Evolutionary conservation across 2,888 invertebrate genomes (phyloP), one percentile per base, ranked within the genome.

Genomic region (Spialia ferax): DNA sequence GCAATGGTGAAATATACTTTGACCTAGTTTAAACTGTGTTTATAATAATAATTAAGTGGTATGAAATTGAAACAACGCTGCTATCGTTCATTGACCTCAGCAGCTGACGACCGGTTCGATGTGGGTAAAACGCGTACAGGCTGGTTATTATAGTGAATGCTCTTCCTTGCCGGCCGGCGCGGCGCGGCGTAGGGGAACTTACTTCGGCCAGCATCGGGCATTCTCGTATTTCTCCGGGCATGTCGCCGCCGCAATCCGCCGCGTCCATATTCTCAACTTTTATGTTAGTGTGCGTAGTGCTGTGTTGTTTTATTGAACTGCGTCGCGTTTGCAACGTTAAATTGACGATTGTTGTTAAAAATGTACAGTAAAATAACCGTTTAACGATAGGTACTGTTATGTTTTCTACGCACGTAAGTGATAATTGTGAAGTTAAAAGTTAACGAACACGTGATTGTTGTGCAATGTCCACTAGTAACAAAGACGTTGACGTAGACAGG

Each of bases 401-500:
- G 0, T 32, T 35, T 38, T 35, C n/a, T 5, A 54, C 13, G 7
- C n/a, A 22, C 2, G 52, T 54, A n/a, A 23, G 26, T n/a, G 23
- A 22, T 23, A 26, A 54, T 56, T n/a, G n/a, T n/a, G n/a, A n/a
- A n/a, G n/a, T n/a, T n/a, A n/a, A n/a, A n/a, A n/a, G n/a, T n/a
- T n/a, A n/a, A n/a, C n/a, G n/a, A n/a, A n/a, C n/a, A n/a, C n/a
- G n/a, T n/a, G n/a, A n/a, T n/a, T n/a, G n/a, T n/a, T n/a, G n/a
- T n/a, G n/a, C n/a, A n/a, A 66, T 66, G 66, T 52, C 64, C n/a
- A 61, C 35, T 15, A 45, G 56, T 18, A 67, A 61, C 7, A 1
- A 32, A 2, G 50, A 50, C 7, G 22, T n/a, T 8, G 61, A 69
- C 35, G 74, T 74, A 20, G 71, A 71, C 63, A 79, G 77, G 69